A percentile compares a stretch with the other conserved stretches of the same genome.
Conservation (phyloP, 2,888 invertebrate species). For the Parnassius smintheus region DNA sequence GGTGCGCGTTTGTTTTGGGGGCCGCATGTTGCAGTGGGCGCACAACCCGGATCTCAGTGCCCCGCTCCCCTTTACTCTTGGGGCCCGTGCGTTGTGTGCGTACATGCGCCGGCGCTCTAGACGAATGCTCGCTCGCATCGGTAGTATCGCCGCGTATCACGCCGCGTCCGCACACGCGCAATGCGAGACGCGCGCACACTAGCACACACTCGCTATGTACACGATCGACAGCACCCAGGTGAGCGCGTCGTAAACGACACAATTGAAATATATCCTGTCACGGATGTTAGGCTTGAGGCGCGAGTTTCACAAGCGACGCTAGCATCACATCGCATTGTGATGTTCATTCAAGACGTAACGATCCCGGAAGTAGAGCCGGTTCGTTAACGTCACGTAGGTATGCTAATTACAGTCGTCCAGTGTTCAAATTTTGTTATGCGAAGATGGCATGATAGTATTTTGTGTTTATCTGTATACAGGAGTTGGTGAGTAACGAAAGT, state of each 20-base stretch:
- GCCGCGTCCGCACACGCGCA: slow-evolving; percentile 52
- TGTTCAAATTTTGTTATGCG: slow-evolving; percentile 53
- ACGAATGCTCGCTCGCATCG: slow-evolving; percentile 28
- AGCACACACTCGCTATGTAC: slow-evolving; percentile 72
- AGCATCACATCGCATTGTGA: slow-evolving; percentile 58
- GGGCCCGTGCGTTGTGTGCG: slow-evolving; percentile 32
- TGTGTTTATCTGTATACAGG: slow-evolving; percentile 3
- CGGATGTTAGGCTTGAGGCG: slow-evolving; percentile 37
- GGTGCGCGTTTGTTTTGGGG: slow-evolving; percentile 66
- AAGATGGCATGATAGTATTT: slow-evolving; percentile 8
- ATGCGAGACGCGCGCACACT: slow-evolving; percentile 56
- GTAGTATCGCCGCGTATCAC: slow-evolving; percentile 71
- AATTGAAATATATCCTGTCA: slow-evolving; percentile 36
- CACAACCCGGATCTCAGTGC: slow-evolving; percentile 76
- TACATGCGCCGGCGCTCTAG: slow-evolving; percentile 20
- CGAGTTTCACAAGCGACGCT: slow-evolving; percentile 47
- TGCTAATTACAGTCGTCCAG: slow-evolving; percentile 69
- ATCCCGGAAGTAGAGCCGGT: slow-evolving; percentile 78
- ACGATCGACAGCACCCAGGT: slow-evolving; percentile 77
- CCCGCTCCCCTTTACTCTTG: slow-evolving; percentile 78
- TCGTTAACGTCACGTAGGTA: slow-evolving; percentile 71
- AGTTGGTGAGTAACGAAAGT: slow-evolving; percentile 15
- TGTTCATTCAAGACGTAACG: slow-evolving; percentile 68
- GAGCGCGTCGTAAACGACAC: slow-evolving; percentile 52
- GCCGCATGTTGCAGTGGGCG: slow-evolving; percentile 73